Evolutionary conservation across 2,797 vertebrate species (phyloP), one percentile per base, ranked within the genome.

Genomic region (Sitta carolinensis): DNA sequence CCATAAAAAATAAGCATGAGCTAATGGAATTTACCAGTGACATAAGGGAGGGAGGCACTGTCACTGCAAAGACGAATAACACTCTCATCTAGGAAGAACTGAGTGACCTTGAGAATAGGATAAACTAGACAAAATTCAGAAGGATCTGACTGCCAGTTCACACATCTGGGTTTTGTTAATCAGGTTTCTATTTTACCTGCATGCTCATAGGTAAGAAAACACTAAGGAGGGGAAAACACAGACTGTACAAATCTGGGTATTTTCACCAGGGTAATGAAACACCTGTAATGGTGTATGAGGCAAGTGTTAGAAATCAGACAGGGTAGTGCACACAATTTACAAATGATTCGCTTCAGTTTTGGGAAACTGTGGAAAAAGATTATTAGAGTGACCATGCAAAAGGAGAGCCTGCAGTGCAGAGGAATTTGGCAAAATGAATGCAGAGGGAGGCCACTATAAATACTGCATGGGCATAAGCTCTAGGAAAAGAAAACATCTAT

Each of bases 401-500:
- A 32, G 36, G 45, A 84, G 29, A 91, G 23, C 8, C 16, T 57
- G 32, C 51, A 75, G 54, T 32, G 16, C 40, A 88, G 70, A 64
- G 61, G 40, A 90, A 48, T 76, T 79, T 89, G 67, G 88, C 59
- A 76, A 80, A 95, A 93, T 6, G 48, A 81, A 83, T 54, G 54
- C 78, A 84, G 72, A 92, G 78, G 34, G 63, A 90, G 52, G 63
- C 59, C 2, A 1, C 78, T 80, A n/a, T 74, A 87, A 95, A 93
- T 87, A 84, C 48, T 0, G 0, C 68, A 57, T 26, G 47, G 81
- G 50, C 74, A 68, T 63, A 84, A 87, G 61, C 75, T 77, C 68
- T 34, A 77, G 94, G 50, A 92, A 89, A 68, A 82, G 81, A 89
- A 95, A 95, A 74, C 52, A 76, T 84, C 90, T 92, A 74, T 92